Conservation (phyloP, 1,140 invertebrate species). For the Heliconius eleuchia region DNA sequence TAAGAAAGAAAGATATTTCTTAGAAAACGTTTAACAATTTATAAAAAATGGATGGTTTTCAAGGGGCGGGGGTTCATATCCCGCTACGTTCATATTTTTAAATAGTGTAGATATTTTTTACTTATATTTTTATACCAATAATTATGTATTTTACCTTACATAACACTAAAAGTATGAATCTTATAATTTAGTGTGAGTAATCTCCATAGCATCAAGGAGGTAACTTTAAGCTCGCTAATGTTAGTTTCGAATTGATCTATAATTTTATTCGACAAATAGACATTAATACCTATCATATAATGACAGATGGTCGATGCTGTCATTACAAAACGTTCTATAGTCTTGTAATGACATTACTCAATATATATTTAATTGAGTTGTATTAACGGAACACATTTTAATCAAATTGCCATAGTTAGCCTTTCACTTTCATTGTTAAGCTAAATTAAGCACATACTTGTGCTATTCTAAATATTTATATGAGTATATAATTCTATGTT, state of each 20-base stretch:
- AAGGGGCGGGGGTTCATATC: too few species aligned
- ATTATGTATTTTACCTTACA: background rate
- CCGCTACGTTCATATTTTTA: too few species aligned
- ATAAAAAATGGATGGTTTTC: too few species aligned
- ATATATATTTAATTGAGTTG: constrained; percentile 73
- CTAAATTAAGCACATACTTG: constrained; percentile 28
- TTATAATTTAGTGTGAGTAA: constrained; percentile 12
- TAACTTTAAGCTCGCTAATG: background rate
- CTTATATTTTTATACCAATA: background rate
- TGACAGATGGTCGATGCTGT: constrained; percentile 39
- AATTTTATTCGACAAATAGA: constrained; percentile 20
- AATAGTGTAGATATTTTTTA: background rate
- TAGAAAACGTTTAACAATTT: too few species aligned
- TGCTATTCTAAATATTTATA: background rate
- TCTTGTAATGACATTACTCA: constrained; percentile 72
- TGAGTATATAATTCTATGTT: constrained; percentile 18
- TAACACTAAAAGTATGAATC: background rate
- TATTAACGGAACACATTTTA: constrained; percentile 71
- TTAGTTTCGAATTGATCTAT: constrained; percentile 18
- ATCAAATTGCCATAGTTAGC: constrained; percentile 56
- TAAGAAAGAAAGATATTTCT: too few species aligned
- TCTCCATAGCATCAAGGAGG: background rate
- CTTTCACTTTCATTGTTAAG: constrained; percentile 72
- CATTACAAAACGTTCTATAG: constrained; percentile 65
- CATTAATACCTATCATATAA: constrained; percentile 34